Conservation (phyloP, 2,113 vertebrate species). For the Paramormyrops kingsleyae region DNA sequence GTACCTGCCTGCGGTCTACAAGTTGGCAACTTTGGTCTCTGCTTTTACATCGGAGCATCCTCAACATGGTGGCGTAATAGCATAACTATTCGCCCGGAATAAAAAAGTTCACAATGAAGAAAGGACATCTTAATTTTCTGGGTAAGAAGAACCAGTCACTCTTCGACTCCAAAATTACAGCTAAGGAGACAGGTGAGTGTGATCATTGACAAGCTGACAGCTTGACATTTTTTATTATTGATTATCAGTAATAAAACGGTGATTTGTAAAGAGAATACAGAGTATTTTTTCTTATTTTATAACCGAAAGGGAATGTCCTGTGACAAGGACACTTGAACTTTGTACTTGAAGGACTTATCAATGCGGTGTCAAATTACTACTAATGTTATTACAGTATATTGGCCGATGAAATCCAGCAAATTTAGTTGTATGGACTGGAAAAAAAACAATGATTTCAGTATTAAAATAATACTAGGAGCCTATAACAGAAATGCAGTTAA, state of each 20-base stretch:
- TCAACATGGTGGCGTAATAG: neutral
- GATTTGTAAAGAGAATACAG: neutral
- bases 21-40: neutral
- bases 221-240: neutral
- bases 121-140: slow-evolving; percentile 43
- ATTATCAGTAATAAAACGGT: neutral
- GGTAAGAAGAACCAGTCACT: slow-evolving; percentile 55
- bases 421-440: neutral
- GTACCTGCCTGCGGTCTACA: neutral
- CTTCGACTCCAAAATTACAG: slow-evolving; percentile 53
- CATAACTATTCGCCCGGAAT: neutral
- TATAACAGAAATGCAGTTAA: neutral
- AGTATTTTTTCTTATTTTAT: neutral
- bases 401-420: neutral
- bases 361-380: neutral
- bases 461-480: neutral
- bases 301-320: neutral
- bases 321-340: neutral
- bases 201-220: neutral
- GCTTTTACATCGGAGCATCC: neutral
- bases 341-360: neutral
- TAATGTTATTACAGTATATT: neutral
- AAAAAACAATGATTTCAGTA: neutral
- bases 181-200: slow-evolving; percentile 59
- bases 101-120: slow-evolving; percentile 51